Evolutionary conservation across 2,888 invertebrate species (phyloP).

Genomic region (Synanthedon formicaeformis): DNA sequence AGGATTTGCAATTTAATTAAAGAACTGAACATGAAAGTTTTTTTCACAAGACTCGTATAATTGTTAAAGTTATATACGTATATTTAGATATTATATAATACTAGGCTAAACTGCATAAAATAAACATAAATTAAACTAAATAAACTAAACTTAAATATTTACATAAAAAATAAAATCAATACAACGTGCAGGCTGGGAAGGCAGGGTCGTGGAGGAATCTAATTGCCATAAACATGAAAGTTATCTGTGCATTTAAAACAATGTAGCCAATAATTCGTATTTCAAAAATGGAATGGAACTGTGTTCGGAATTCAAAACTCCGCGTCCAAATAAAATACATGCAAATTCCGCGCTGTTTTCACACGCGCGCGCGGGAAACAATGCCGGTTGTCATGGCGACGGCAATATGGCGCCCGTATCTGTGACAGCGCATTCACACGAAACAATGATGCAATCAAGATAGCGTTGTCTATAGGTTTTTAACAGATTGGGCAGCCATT

Average conservation of each 20-base stretch:
- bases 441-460: slow-evolving; percentile 19
- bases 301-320: background rate
- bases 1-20: too few relatives aligned
- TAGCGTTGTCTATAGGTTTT: slow-evolving; percentile 5
- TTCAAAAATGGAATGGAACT: background rate
- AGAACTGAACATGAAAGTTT: too few relatives aligned
- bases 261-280: background rate
- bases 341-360: slow-evolving; percentile 4
- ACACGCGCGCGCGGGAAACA: slow-evolving; percentile 7
- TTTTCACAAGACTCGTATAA: too few relatives aligned
- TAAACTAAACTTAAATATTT: too few relatives aligned
- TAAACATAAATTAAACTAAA: too few relatives aligned
- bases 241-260: slow-evolving; percentile 2
- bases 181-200: too few relatives aligned
- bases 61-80: too few relatives aligned
- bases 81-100: too few relatives aligned
- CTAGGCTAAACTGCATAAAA: too few relatives aligned
- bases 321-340: slow-evolving; percentile 1
- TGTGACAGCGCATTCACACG: slow-evolving; percentile 18
- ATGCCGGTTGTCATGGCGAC: slow-evolving; percentile 10
- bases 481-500: background rate
- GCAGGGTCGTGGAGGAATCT: too few relatives aligned
- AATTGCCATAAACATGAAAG: too few relatives aligned
- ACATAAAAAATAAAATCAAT: too few relatives aligned
- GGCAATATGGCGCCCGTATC: slow-evolving; percentile 13